phyloP scores from a whole-genome alignment of 2,797 vertebrate genomes.

The Hydrocynus forskahlii region DNA sequence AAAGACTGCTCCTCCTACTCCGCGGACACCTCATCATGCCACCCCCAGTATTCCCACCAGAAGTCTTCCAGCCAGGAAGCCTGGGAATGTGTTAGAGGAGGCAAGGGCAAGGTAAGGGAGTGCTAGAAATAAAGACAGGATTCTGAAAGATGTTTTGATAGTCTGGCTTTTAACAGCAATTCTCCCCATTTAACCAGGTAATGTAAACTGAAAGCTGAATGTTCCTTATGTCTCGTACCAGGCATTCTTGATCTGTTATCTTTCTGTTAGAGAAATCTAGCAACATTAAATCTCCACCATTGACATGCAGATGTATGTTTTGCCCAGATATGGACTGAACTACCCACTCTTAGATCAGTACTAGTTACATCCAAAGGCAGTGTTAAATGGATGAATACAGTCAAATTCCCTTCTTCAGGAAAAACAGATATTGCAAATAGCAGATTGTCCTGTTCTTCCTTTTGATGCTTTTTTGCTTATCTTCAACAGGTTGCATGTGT shows the following conservation, averaged over 20 bases:
- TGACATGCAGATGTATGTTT: too few species aligned
- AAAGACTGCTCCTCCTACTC: constrained; percentile 49
- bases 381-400: neutral
- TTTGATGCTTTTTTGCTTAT: neutral
- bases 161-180: neutral
- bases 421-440: neutral
- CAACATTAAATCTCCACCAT: neutral
- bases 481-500: constrained; percentile 87
- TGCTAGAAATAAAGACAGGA: neutral
- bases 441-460: neutral
- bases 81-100: constrained; percentile 84
- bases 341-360: too few species aligned
- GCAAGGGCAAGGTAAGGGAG: constrained; percentile 84
- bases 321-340: too few species aligned
- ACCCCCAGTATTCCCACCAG: constrained; percentile 88
- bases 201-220: neutral
- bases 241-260: neutral
- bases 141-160: neutral
- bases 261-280: neutral
- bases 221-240: neutral
- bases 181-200: neutral
- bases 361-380: neutral
- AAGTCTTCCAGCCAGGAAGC: constrained; percentile 76
- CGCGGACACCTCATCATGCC: constrained; percentile 67
- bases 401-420: neutral